Evolutionary conservation across 2,797 vertebrate species (phyloP), one percentile per base, ranked within the genome.

Genomic region (Podarcis lilfordi): DNA sequence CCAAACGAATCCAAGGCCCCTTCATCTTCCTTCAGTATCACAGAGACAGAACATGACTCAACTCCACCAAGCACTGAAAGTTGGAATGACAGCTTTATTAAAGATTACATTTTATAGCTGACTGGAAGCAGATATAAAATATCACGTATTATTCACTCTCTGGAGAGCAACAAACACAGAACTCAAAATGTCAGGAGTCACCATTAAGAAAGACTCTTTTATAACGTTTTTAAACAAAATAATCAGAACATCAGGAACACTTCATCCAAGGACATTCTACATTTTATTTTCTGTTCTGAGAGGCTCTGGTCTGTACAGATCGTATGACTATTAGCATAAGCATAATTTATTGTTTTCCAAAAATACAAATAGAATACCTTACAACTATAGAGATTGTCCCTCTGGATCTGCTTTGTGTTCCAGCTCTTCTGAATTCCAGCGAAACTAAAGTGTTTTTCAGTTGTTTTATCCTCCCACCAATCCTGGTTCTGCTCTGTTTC

Each of bases 91-190:
- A 90, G 32, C 13, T 84, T 75, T 84, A 90, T 87, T 75, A 84
- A 80, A 87, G 68, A 87, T 75, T 80, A 69, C 32, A 35, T 84
- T 90, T 90, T 84, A 66, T 32, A 84, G 74, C 75, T 80, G 68
- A 84, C 59, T 87, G 40, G 69, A 80, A 84, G 21, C 81, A 80
- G 68, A 84, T 80, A 68, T 66, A 32, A 86, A 87, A 80, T 80
- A 84, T 87, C 86, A 78, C 72, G 71, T 82, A 61, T 40, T 83
- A 66, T 64, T 40, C 55, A 29, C 50, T 72, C 50, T 64, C 35
- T 50, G 68, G n/a, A 80, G 78, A 87, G 61, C 68, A 83, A 82
- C 29, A 82, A 85, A 66, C 43, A 29, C 35, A 86, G 40, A n/a
- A 8, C 55, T 86, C 82, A 82, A 86, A 69, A 77, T 13, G 43